phyloP scores from a whole-genome alignment of 1,140 invertebrate species.

The Trachelipus rathkii region DNA sequence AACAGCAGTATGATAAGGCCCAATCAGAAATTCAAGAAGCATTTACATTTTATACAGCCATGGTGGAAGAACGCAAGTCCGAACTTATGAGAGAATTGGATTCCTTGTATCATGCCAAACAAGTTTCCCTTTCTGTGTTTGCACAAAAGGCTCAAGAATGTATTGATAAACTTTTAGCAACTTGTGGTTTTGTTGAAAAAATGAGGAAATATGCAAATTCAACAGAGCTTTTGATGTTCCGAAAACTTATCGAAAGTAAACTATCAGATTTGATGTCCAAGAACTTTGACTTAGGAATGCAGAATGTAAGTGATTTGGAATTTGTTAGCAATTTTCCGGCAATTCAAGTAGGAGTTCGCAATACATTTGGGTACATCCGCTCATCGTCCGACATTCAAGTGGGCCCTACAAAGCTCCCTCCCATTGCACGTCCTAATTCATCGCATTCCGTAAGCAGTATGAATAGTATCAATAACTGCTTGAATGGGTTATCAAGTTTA shows the following conservation, averaged over 20 bases:
- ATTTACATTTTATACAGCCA: constrained; percentile 89
- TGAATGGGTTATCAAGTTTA: constrained; percentile 46
- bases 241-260: constrained; percentile 86
- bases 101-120: constrained; percentile 56
- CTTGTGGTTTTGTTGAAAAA: constrained; percentile 79
- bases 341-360: constrained; percentile 87
- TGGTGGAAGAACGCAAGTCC: constrained; percentile 91
- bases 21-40: constrained; percentile 92
- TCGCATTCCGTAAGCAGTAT: constrained; percentile 33
- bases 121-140: constrained; percentile 66
- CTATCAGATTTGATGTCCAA: constrained; percentile 78
- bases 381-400: constrained; percentile 58
- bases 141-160: constrained; percentile 90
- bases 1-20: constrained; percentile 89
- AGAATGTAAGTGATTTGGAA: constrained; percentile 68
- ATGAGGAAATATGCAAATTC: constrained; percentile 81
- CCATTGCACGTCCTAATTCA: constrained; percentile 74
- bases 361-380: constrained; percentile 92
- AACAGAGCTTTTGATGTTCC: constrained; percentile 87
- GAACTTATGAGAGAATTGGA: constrained; percentile 92
- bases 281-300: constrained; percentile 73
- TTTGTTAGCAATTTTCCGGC: constrained; percentile 95
- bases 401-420: constrained; percentile 67
- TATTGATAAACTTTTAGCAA: constrained; percentile 65
- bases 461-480: constrained; percentile 50